Evolutionary conservation across 2,888 invertebrate genomes (phyloP).

Genomic region (Hemaris fuciformis): DNA sequence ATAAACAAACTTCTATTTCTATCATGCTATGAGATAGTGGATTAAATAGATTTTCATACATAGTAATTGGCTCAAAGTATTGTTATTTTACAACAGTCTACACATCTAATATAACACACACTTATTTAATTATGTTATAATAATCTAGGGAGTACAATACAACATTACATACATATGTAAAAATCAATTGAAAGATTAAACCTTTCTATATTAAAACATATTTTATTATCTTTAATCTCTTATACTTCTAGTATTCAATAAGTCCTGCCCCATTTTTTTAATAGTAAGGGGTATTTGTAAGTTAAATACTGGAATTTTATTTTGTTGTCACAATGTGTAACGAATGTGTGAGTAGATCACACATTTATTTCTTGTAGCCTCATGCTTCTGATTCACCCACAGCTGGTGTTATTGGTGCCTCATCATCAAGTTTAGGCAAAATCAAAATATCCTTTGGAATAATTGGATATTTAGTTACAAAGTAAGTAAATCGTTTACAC

Average conservation of each 20-base stretch:
- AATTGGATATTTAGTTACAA: slow-evolving; percentile 98
- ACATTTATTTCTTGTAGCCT: slow-evolving; percentile 41
- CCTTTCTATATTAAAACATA: not conserved
- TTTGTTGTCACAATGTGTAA: slow-evolving; percentile 16
- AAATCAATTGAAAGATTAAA: not conserved
- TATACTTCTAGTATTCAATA: not conserved
- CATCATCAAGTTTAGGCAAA: slow-evolving; percentile 96
- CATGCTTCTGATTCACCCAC: slow-evolving; percentile 78
- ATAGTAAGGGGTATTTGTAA: not conserved
- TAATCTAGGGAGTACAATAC: not conserved
- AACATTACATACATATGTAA: not conserved
- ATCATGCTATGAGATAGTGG: not conserved
- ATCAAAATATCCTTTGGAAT: slow-evolving; percentile 99
- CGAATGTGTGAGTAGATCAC: slow-evolving; percentile 22
- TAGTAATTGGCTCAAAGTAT: not conserved
- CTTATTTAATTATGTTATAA: not conserved
- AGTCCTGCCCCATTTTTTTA: not conserved
- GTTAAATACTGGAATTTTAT: not conserved
- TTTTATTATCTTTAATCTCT: not conserved
- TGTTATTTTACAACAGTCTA: slow-evolving; percentile 20
- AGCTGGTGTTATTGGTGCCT: slow-evolving; percentile 79
- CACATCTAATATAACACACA: slow-evolving; percentile 16
- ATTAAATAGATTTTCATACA: not conserved
- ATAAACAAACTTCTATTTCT: not conserved
- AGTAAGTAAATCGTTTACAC: slow-evolving; percentile 97